These are phyloP conservation scores for Pogonophryne albipinna DNA, from an alignment of 2,797 vertebrate genomes.

Conservation along the genomic window DNA sequence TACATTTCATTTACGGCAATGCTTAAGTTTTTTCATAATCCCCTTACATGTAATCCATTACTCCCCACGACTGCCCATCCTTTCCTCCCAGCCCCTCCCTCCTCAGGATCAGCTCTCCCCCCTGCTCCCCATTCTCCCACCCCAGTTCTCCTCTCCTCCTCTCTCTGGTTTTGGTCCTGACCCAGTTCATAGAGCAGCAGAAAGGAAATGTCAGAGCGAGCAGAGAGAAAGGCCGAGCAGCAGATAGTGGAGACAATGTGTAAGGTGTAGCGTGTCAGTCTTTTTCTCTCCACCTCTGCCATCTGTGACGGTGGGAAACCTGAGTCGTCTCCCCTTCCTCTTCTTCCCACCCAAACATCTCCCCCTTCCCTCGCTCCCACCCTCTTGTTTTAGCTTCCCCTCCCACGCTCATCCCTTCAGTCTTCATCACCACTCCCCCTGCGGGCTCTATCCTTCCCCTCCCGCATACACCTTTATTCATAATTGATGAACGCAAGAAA, in stretches of 20 bases:
- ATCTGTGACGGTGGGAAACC: slow-evolving; percentile 85
- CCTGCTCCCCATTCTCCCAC: not conserved
- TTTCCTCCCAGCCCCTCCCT: not conserved
- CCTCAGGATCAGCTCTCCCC: slow-evolving; percentile 20
- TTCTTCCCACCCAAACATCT: slow-evolving; percentile 57
- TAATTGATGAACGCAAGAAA: slow-evolving; percentile 72
- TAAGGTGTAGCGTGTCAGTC: slow-evolving; percentile 77
- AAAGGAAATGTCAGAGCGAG: slow-evolving; percentile 57
- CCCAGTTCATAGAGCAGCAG: slow-evolving; percentile 78
- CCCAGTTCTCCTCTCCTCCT: slow-evolving; percentile 17
- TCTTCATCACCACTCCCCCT: slow-evolving; percentile 26
- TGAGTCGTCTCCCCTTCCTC: slow-evolving; percentile 73
- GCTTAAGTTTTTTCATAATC: too few relatives aligned
- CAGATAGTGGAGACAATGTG: slow-evolving; percentile 73
- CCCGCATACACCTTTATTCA: slow-evolving; percentile 85
- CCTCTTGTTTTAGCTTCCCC: slow-evolving; percentile 62
- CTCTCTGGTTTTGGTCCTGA: slow-evolving; percentile 64
- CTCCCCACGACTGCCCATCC: not conserved
- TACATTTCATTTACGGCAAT: too few relatives aligned
- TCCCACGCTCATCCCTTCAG: slow-evolving; percentile 62
- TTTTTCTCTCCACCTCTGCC: slow-evolving; percentile 82
- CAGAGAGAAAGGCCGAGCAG: slow-evolving; percentile 48
- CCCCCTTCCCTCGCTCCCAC: slow-evolving; percentile 31
- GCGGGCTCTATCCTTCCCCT: slow-evolving; percentile 41
- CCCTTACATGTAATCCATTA: too few relatives aligned